Evolutionary conservation across 2,888 invertebrate species (phyloP).

Genomic region (Cremastinae sp.): DNA sequence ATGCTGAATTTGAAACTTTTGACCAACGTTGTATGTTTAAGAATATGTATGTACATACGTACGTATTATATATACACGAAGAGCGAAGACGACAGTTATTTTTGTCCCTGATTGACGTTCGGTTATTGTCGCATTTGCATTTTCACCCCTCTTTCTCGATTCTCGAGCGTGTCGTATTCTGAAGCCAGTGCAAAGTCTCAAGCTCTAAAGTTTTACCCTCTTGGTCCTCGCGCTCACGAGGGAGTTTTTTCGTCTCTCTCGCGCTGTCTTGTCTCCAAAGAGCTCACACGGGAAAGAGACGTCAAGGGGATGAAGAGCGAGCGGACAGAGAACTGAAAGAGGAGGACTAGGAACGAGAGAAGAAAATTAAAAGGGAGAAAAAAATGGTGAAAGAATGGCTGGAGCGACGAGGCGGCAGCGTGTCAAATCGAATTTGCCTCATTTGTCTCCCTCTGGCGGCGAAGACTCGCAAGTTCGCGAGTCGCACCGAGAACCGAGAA

Average conservation of each 20-base stretch:
- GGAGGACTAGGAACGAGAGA: constrained; percentile 29
- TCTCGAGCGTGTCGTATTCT: constrained; percentile 53
- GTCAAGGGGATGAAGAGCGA: constrained; percentile 11
- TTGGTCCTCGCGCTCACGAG: constrained; percentile 41
- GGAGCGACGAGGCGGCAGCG: constrained; percentile 68
- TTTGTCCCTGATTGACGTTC: constrained; percentile 78
- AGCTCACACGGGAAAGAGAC: constrained; percentile 17
- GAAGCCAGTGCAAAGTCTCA: constrained; percentile 50
- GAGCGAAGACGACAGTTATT: constrained; percentile 66
- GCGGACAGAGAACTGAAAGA: constrained; percentile 54
- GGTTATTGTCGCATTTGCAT: constrained; percentile 79
- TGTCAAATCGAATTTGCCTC: constrained; percentile 80
- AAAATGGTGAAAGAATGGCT: constrained; percentile 55
- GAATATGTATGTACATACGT: constrained; percentile 12
- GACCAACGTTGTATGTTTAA: too few species aligned
- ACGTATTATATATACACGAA: not conserved
- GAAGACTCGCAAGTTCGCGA: constrained; percentile 53
- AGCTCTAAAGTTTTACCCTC: constrained; percentile 32
- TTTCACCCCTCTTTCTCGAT: constrained; percentile 67
- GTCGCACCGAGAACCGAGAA: constrained; percentile 3
- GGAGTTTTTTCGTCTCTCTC: constrained; percentile 6
- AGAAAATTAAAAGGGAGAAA: constrained; percentile 56
- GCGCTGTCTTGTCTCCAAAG: not conserved
- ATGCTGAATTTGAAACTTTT: too few species aligned
- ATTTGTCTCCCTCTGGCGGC: constrained; percentile 69